phyloP scores from a whole-genome alignment of 2,113 vertebrate genomes.

The Lipophrys pholis region DNA sequence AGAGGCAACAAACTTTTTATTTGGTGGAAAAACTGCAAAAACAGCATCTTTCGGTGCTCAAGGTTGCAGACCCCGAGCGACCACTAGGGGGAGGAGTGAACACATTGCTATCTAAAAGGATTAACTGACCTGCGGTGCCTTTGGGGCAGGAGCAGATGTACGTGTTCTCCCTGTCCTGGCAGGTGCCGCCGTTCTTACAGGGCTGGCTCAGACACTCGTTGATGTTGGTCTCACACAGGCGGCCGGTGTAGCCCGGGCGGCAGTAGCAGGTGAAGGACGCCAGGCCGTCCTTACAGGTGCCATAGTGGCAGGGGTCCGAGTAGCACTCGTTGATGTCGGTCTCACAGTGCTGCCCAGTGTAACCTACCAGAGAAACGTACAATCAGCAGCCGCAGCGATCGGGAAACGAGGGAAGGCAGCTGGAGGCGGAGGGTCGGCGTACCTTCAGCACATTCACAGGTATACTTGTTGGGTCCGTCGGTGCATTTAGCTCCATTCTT shows the following conservation, averaged over 20 bases:
- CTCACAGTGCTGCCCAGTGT: conserved; percentile 90
- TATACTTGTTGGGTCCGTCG: conserved; percentile 94
- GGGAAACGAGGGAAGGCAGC: fast-evolving
- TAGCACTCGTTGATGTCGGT: conserved; percentile 90
- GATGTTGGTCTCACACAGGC: conserved; percentile 94
- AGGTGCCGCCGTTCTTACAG: conserved; percentile 92
- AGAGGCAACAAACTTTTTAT: too few relatives aligned
- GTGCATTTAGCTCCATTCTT: conserved; percentile 93
- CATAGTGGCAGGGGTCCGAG: conserved; percentile 94
- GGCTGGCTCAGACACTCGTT: conserved; percentile 96
- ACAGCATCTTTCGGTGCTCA: too few relatives aligned
- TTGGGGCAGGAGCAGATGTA: conserved; percentile 93
- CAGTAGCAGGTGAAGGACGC: conserved; percentile 92
- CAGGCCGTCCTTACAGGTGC: conserved; percentile 90
- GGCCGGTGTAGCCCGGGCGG: conserved; percentile 90
- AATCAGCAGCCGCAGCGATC: not conserved
- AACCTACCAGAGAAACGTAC: conserved; percentile 80
- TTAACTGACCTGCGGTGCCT: conserved; percentile 93
- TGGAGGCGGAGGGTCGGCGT: conserved; percentile 4
- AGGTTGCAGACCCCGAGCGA: too few relatives aligned
- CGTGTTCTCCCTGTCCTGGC: conserved; percentile 91
- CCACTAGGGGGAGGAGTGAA: too few relatives aligned
- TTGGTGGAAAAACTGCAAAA: too few relatives aligned
- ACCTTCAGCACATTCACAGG: conserved; percentile 95
- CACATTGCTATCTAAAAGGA: too few relatives aligned